Evolutionary conservation across 2,888 invertebrate species (phyloP).

Genomic region (Steinernema hermaphroditum): DNA sequence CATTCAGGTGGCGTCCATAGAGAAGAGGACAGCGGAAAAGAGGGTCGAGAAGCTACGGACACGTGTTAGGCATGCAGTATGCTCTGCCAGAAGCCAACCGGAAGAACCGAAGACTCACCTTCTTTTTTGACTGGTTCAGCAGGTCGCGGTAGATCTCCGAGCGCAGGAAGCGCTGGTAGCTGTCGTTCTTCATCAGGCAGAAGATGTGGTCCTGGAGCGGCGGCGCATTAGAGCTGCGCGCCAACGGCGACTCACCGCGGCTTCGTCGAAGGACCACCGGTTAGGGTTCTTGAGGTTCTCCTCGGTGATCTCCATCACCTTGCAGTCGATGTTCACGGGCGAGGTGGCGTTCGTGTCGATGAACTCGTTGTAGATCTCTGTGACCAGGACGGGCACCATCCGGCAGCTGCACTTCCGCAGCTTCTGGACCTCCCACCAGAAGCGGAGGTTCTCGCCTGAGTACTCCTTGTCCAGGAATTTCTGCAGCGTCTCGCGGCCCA

Average conservation of each 20-base stretch:
- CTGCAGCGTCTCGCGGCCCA: conserved; percentile 92
- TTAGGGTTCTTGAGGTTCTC: conserved; percentile 81
- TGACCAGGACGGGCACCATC: conserved; percentile 80
- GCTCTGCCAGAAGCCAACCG: background rate
- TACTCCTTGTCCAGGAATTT: conserved; percentile 96
- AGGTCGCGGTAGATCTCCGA: conserved; percentile 84
- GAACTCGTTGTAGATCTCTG: conserved; percentile 78
- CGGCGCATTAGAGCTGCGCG: no score
- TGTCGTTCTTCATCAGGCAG: conserved; percentile 98
- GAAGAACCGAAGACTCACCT: conserved; percentile 40
- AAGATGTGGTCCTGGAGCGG: conserved; percentile 87
- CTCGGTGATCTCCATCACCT: conserved; percentile 81
- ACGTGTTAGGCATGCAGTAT: background rate
- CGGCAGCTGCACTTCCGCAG: conserved; percentile 84
- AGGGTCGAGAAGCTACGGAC: background rate
- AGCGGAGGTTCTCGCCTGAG: conserved; percentile 97
- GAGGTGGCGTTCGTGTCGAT: conserved; percentile 89
- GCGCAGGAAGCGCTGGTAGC: conserved; percentile 92
- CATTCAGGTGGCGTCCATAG: conserved; percentile 30
- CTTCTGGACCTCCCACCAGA: conserved; percentile 73
- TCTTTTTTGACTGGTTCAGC: conserved; percentile 51
- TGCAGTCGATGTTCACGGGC: conserved; percentile 94
- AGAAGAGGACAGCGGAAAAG: background rate
- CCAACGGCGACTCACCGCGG: conserved; percentile 76
- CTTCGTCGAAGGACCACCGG: conserved; percentile 93